Evolutionary conservation across 2,797 vertebrate genomes (phyloP), one percentile per base, ranked within the genome.

Genomic region (Chrysocyon brachyurus): DNA sequence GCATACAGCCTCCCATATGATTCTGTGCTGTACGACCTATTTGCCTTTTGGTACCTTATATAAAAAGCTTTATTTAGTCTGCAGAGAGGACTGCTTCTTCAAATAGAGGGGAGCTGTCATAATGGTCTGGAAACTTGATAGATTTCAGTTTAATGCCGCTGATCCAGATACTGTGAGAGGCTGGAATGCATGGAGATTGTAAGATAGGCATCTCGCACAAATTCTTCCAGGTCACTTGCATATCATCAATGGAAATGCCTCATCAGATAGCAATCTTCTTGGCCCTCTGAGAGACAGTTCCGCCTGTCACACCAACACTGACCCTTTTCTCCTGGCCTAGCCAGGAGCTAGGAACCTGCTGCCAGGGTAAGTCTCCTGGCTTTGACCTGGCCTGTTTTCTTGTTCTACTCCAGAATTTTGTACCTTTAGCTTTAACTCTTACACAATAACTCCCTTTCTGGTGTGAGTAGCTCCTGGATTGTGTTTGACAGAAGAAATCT

Each of bases 51-150:
- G 49, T 87, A 70, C 26, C 63, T 81, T 94, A 91, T 75, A 93
- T 72, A 63, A 95, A 96, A 95, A 75, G 61, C 91, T 95, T 97
- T 92, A 91, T 95, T 97, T 95, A 92, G 91, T 97, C 87, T 92
- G 81, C 14, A 68, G 90, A 66, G 83, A 91, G 22, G 72, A 66
- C 92, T 54, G 0, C 90, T 97, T 94, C 93, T 96, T 84, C 87
- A 87, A 68, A 54, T 46, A 61, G 70, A 97, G 75, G 75, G 68
- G 86, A 72, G 24, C 82, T 92, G 73, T 92, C 90, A 54, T 63
- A 5, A 11, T 22, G 49, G 92, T 91, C 52, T 64, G 54, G 49
- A 85, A 68, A 63, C 78, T 3, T 59, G 95, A 88, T 94, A 68
- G 90, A 97, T 97, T 89, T 94, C 33, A 21, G 36, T 46, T 81